Evolutionary conservation across 2,888 invertebrate genomes (phyloP).

Genomic region (Dynastes grantii): DNA sequence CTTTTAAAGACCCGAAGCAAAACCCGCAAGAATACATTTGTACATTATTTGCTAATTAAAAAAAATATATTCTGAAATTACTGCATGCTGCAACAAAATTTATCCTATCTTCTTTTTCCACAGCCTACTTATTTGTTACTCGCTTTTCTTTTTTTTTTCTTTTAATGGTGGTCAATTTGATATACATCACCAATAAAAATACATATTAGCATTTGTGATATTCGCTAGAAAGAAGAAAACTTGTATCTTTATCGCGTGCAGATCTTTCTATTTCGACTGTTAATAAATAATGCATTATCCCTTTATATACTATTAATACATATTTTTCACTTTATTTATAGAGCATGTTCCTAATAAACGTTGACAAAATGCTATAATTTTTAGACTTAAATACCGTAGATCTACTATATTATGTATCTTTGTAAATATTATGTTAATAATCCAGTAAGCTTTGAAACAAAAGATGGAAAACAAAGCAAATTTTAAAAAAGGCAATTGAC

Average conservation of each 20-base stretch:
- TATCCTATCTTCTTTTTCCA: not conserved
- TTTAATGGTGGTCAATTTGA: conserved; percentile 15
- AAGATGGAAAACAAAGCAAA: too few species aligned
- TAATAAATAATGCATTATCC: conserved; percentile 10
- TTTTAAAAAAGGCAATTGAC: not conserved
- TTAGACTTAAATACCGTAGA: not conserved
- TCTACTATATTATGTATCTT: not conserved
- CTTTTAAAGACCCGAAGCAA: too few species aligned
- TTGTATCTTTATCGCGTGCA: conserved; percentile 51
- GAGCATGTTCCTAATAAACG: conserved; percentile 35
- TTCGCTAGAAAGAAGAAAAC: not conserved
- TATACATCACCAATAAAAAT: conserved; percentile 41
- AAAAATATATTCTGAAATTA: too few species aligned
- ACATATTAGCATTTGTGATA: conserved; percentile 37
- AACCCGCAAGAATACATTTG: too few species aligned
- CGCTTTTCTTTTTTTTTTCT: conserved; percentile 4
- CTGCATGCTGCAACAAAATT: not conserved
- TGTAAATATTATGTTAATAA: not conserved
- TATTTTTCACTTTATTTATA: not conserved
- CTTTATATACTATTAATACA: not conserved
- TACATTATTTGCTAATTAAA: too few species aligned
- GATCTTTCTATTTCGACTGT: conserved; percentile 46
- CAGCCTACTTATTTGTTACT: not conserved
- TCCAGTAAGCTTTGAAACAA: too few species aligned
- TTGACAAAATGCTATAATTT: conserved; percentile 19